Percentiles rank a stretch among this genome's conserved stretches.
Evolutionary conservation across 2,888 invertebrate genomes (phyloP).

Genomic region (Bembecia ichneumoniformis): DNA sequence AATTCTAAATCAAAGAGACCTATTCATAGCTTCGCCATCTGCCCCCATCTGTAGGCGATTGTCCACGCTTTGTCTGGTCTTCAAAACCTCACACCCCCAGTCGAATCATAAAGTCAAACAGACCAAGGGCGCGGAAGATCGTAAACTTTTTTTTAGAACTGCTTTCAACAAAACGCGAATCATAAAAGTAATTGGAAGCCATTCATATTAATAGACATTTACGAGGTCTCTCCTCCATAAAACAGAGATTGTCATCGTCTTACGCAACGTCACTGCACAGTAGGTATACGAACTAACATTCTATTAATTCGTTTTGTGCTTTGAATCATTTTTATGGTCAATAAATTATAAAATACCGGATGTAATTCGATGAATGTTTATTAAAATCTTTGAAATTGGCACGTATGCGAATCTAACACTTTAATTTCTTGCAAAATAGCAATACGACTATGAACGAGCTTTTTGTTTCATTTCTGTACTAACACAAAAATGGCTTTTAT

Average conservation of each 20-base stretch:
- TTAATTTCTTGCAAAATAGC: too few relatives aligned
- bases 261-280: conserved; percentile 46
- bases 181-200: conserved; percentile 72
- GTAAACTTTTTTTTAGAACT: conserved; percentile 67
- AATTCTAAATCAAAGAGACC: conserved; percentile 14
- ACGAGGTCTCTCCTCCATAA: conserved; percentile 64
- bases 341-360: conserved; percentile 45
- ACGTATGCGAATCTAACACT: conserved; percentile 8
- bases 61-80: conserved; percentile 33
- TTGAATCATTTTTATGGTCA: conserved; percentile 47
- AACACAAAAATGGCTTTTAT: too few relatives aligned
- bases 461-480: too few relatives aligned
- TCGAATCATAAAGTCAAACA: conserved; percentile 44
- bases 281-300: conserved; percentile 31
- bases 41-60: conserved; percentile 28
- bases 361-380: conserved; percentile 32
- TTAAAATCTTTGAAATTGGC: conserved; percentile 27
- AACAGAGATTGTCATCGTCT: conserved; percentile 69
- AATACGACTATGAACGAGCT: too few relatives aligned
- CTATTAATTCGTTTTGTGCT: conserved; percentile 54
- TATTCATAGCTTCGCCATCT: conserved; percentile 41
- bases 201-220: conserved; percentile 74
- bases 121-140: conserved; percentile 53
- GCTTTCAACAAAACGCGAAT: conserved; percentile 67
- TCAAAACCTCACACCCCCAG: conserved; percentile 36